Evolutionary conservation across 1,140 invertebrate genomes (phyloP).

Genomic region (Drosophila punjabiensis): DNA sequence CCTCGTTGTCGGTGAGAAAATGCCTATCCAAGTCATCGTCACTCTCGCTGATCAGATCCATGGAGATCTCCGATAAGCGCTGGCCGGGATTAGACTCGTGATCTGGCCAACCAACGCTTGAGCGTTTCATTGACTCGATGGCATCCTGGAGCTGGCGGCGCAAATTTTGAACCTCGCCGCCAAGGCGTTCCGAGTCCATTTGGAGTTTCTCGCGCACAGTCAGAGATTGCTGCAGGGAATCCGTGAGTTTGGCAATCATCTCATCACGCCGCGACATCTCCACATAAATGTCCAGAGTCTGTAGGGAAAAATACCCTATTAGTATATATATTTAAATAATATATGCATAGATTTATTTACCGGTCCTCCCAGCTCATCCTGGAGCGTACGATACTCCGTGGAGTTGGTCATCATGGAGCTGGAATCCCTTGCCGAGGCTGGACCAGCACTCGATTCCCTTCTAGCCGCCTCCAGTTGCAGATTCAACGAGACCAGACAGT

Average conservation of each 20-base stretch:
- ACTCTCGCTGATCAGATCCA: conserved; percentile 83
- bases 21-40: conserved; percentile 78
- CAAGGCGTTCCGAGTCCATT: conserved; percentile 87
- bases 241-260: conserved; percentile 87
- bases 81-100: conserved; percentile 80
- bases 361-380: conserved; percentile 85
- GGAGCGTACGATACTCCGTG: conserved; percentile 86
- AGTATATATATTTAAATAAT: background rate
- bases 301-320: conserved; percentile 45
- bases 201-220: conserved; percentile 87
- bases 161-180: conserved; percentile 87
- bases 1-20: conserved; percentile 75
- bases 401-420: conserved; percentile 82
- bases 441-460: conserved; percentile 68
- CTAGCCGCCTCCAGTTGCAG: conserved; percentile 85
- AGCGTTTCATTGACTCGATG: conserved; percentile 79
- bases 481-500: conserved; percentile 83
- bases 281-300: conserved; percentile 88
- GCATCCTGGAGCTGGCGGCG: conserved; percentile 87
- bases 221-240: conserved; percentile 87
- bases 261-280: conserved; percentile 87
- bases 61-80: conserved; percentile 80
- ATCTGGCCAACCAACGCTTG: conserved; percentile 68
- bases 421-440: conserved; percentile 80
- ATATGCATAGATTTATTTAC: conserved; percentile 42